A percentile compares a stretch with the other conserved stretches of the same genome.
Evolutionary conservation across 1,140 invertebrate genomes (phyloP).

Genomic region (Thaumatotibia leucotreta): DNA sequence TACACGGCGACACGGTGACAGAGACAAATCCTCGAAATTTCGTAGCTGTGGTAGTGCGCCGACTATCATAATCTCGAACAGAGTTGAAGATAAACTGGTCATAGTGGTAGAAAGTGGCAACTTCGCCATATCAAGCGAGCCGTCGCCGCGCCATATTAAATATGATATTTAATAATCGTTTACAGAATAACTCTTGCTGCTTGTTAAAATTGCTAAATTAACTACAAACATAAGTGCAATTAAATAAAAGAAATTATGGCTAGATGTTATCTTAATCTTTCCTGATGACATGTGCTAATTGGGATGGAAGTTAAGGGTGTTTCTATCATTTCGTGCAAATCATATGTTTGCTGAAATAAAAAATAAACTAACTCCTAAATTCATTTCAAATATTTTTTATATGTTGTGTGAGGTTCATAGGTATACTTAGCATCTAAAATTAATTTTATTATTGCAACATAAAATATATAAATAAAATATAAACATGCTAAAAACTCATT

Average conservation of each 20-base stretch:
- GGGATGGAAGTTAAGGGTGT: not conserved
- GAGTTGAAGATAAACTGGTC: slow-evolving; percentile 36
- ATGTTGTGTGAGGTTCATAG: no score
- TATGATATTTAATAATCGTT: slow-evolving; percentile 51
- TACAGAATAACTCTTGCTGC: slow-evolving; percentile 15
- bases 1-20: no score
- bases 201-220: slow-evolving; percentile 4
- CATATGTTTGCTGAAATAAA: no score
- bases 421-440: no score
- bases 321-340: not conserved
- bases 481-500: no score
- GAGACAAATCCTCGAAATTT: no score
- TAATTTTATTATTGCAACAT: no score
- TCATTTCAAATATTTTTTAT: no score
- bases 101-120: slow-evolving; percentile 44
- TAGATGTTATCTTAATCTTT: slow-evolving; percentile 34
- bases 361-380: no score
- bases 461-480: no score
- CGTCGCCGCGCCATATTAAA: slow-evolving; percentile 36
- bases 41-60: no score
- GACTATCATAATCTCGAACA: no score
- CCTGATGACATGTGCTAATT: not conserved
- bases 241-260: slow-evolving; percentile 3
- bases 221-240: not conserved
- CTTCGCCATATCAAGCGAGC: slow-evolving; percentile 47